These are phyloP conservation scores for Pachypeltis micranthus DNA, from an alignment of 1,140 invertebrate species.

Conservation along the genomic window DNA sequence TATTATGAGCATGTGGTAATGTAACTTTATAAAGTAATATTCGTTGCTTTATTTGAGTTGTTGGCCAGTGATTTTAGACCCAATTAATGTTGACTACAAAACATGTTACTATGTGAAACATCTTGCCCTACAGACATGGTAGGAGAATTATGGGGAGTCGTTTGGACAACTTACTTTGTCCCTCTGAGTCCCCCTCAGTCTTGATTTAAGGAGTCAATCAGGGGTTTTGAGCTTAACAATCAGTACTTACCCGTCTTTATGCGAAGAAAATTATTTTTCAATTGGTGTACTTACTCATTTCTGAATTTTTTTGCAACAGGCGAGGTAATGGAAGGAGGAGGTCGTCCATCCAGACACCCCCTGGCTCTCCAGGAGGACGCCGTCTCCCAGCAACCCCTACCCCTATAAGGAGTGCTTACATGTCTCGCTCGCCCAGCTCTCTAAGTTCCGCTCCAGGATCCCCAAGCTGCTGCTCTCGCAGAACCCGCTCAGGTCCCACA, in stretches of 20 bases:
- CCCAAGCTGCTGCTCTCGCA: conserved; percentile 35
- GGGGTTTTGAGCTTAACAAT: background rate
- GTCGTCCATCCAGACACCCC: conserved; percentile 9
- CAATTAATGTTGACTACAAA: too few species aligned
- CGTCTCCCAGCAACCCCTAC: conserved; percentile 10
- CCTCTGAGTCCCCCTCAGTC: too few species aligned
- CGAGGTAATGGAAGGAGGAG: conserved; percentile 5
- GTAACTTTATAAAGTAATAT: too few species aligned
- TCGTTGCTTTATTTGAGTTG: too few species aligned
- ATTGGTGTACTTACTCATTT: background rate
- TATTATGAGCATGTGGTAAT: too few species aligned
- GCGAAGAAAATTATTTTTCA: background rate
- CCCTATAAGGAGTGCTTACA: background rate
- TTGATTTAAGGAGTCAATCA: too few species aligned
- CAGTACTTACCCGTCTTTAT: background rate
- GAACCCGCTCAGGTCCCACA: conserved; percentile 57
- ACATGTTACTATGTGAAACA: too few species aligned
- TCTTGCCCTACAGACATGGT: too few species aligned
- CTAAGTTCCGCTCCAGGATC: conserved; percentile 40
- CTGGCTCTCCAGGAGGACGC: conserved; percentile 4
- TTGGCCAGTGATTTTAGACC: too few species aligned
- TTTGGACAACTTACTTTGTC: too few species aligned
- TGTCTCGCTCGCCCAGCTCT: conserved; percentile 31
- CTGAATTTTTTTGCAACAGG: conserved; percentile 9
- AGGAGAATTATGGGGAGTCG: too few species aligned